Base-by-base conservation (phyloP, 2,113 vertebrate species). In the Lathamus discolor region DNA sequence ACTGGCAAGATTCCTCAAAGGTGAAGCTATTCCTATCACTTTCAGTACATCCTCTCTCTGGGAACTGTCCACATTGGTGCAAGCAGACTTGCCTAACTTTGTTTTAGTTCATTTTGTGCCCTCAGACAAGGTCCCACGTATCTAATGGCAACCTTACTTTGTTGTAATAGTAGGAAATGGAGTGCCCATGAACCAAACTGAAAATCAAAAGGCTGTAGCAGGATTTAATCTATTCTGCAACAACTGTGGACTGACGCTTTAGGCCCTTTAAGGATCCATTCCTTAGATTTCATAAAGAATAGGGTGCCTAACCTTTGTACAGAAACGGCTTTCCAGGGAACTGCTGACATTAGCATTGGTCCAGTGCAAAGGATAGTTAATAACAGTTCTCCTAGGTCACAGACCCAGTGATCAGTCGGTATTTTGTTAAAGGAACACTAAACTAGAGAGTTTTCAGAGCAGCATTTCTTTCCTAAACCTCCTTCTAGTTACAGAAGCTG, bases 371-470 rank as follows among this genome's bases (percentile, higher is more conserved):
- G 33, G 33, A 23, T 11, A 31, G 46, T 44, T 61, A 62, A 27
- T 9, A 55, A 66, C 37, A 78, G 35, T 41, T 63, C 63, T 77
- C 55, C 70, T 41, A 77, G 35, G 70, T 33, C 39, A 48, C 11
- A 29, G 57, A 61, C 52, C 23, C 72, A 48, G 54, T 10, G 18
- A 52, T n/a, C 24, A 37, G 23, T 29, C 39, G 10, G 31, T 33
- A n/a, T 67, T 94, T 46, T 73, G 35, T 82, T 79, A 79, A 90
- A 48, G 44, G 48, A 75, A 68, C 14, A 31, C 66, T 17, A 86
- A 83, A 57, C 44, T 48, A 57, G 44, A 29, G 13, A 61, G 61
- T 51, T 85, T 87, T 90, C 74, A 84, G 57, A 41, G 83, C 33
- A 52, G 17, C 23, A 49, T 78, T 44, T 78, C 37, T 80, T 78